Base-by-base conservation (phyloP, 2,797 vertebrate species). In the Distichodus sexfasciatus region DNA sequence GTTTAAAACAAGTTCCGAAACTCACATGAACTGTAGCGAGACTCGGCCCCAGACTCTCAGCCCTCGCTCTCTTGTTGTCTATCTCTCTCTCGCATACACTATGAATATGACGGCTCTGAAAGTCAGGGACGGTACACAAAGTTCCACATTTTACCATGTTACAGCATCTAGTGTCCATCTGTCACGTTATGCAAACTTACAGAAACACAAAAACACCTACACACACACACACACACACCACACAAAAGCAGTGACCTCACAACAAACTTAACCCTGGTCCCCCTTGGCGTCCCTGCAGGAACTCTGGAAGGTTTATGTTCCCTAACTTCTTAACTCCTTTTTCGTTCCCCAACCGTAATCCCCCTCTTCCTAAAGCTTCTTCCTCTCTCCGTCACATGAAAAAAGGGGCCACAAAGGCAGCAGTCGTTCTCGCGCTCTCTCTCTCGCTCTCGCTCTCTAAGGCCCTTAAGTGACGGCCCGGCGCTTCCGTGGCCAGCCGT, bases 401-500 rank as follows among this genome's bases (percentile, higher is more conserved):
- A 76, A 81, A 83, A 75, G 40, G 65, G 64, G 68, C 68, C 61
- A 41, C 15, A 10, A 62, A 47, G 47, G 54, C 67, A 69, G 60
- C 26, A 31, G 59, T 19, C 50, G 12, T 65, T 63, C n/a, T n/a
- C n/a, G n/a, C n/a, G n/a, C n/a, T n/a, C n/a, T n/a, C n/a, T n/a
- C n/a, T n/a, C n/a, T n/a, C n/a, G n/a, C n/a, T n/a, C n/a, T 55
- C 5, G 1, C 29, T 61, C 47, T 9, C 35, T 36, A 1, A 48
- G 46, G 38, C 70, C 55, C 51, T 57, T 69, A 28, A 44, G 26
- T 64, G 65, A 66, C 58, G 82, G 50, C 40, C 61, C 68, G 81
- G 77, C 81, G 79, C 85, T 86, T 87, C 80, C 85, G 81, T 77
- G 81, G 79, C 71, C 82, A 66, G 60, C 86, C 80, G 87, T 92